These are phyloP conservation scores for Platalea minor DNA, from an alignment of 2,797 vertebrate genomes.

Conservation along the genomic window DNA sequence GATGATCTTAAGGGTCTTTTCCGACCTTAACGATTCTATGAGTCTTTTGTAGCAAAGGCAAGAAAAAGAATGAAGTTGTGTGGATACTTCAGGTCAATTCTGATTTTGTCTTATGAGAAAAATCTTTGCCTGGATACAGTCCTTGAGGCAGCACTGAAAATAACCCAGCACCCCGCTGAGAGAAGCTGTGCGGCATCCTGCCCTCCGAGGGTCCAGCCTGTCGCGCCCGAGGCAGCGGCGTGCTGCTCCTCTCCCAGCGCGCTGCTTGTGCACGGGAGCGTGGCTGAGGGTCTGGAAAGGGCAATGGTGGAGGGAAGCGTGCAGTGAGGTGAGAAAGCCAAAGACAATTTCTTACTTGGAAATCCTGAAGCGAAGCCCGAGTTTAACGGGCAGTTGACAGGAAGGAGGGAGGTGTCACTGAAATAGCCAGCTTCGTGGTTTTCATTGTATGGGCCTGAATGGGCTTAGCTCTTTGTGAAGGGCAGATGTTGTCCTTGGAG, in stretches of 20 bases:
- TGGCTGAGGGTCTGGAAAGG: background rate
- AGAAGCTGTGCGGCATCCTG: background rate
- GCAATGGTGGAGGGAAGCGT: background rate
- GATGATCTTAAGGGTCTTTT: no score
- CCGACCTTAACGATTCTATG: no score
- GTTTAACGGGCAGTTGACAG: background rate
- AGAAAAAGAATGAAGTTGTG: background rate
- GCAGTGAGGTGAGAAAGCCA: background rate
- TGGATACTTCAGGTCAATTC: background rate
- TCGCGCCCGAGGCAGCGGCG: background rate
- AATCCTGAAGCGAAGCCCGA: background rate
- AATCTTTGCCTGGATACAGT: background rate
- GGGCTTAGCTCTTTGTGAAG: constrained; percentile 52
- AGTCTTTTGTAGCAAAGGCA: background rate
- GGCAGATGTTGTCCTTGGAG: constrained; percentile 62
- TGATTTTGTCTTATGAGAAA: background rate
- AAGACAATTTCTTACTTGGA: background rate
- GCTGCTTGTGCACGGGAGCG: rapidly evolving
- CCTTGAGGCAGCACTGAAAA: background rate
- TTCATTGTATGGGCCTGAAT: constrained; percentile 54
- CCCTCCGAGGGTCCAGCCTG: rapidly evolving
- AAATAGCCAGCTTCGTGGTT: background rate
- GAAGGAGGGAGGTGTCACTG: constrained; percentile 24
- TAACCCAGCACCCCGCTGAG: background rate
- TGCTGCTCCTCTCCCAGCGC: background rate